Percentiles rank a stretch among this genome's conserved stretches.
Evolutionary conservation across 1,140 invertebrate species (phyloP).

Genomic region (Spodoptera frugiperda): DNA sequence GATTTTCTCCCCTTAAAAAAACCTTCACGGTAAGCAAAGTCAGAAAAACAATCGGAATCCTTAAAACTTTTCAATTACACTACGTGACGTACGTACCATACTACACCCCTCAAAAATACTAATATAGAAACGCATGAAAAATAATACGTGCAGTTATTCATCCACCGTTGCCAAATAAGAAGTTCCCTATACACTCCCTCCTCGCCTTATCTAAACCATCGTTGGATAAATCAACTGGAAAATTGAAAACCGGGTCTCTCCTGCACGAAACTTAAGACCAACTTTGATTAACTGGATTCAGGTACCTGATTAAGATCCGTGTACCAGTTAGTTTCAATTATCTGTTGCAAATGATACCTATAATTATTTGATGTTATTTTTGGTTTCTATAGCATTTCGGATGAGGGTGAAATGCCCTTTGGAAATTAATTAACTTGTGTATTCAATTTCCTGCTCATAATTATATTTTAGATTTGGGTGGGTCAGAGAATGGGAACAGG

Average conservation of each 20-base stretch:
- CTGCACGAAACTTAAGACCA: conserved; percentile 59
- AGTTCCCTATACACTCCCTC: conserved; percentile 50
- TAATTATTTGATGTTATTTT: conserved; percentile 11
- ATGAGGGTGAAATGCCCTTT: not conserved
- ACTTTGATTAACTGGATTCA: conserved; percentile 68
- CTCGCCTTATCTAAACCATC: conserved; percentile 68
- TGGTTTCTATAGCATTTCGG: conserved; percentile 1
- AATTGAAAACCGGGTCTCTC: conserved; percentile 69
- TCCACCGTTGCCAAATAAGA: conserved; percentile 37
- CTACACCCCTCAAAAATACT: too few species aligned
- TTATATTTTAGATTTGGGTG: too few species aligned
- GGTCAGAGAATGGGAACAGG: too few species aligned
- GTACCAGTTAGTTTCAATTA: conserved; percentile 10
- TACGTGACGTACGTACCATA: too few species aligned
- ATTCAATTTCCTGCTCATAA: too few species aligned
- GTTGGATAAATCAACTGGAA: conserved; percentile 75
- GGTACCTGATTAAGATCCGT: conserved; percentile 66
- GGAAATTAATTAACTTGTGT: too few species aligned
- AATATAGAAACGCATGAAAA: not conserved
- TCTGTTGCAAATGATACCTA: not conserved
- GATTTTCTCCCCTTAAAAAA: too few species aligned
- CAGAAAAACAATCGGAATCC: too few species aligned
- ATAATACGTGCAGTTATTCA: conserved; percentile 34
- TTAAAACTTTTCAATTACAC: too few species aligned
- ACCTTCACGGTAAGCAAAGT: too few species aligned